Percentiles rank a stretch among this genome's conserved stretches.
phyloP scores from a whole-genome alignment of 2,113 vertebrate genomes.

The Pterocles gutturalis region DNA sequence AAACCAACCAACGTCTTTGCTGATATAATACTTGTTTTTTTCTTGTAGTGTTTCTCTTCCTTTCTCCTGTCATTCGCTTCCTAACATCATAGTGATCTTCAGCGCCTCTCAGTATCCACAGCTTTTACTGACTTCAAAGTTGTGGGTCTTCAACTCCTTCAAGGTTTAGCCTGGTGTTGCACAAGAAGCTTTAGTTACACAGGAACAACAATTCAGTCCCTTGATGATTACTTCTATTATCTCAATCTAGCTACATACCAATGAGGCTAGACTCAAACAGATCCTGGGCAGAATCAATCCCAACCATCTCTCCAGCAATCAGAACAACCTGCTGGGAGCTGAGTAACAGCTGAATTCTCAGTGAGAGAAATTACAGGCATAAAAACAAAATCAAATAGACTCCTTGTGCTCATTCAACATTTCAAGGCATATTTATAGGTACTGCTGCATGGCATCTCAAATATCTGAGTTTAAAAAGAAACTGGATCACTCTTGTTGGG shows the following conservation, averaged over 20 bases:
- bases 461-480: constrained; percentile 17
- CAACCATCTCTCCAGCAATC: constrained; percentile 44
- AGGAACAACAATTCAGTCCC: background rate
- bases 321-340: constrained; percentile 35
- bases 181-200: background rate
- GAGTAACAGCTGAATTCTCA: constrained; percentile 46
- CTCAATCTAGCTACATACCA: background rate
- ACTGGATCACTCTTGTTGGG: background rate
- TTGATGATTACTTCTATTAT: constrained; percentile 41
- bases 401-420: constrained; percentile 37
- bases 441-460: constrained; percentile 19
- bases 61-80: background rate
- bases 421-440: constrained; percentile 54
- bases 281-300: constrained; percentile 37
- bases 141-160: background rate
- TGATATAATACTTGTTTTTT: background rate
- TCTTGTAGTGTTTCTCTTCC: background rate
- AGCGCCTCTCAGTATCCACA: background rate
- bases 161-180: background rate
- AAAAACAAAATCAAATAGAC: constrained; percentile 64
- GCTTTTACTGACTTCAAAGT: background rate
- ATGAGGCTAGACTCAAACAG: constrained; percentile 6
- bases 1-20: background rate
- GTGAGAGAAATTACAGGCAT: constrained; percentile 46
- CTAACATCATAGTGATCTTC: background rate